Conservation (phyloP, 2,888 invertebrate genomes). For the Acleris literana region DNA sequence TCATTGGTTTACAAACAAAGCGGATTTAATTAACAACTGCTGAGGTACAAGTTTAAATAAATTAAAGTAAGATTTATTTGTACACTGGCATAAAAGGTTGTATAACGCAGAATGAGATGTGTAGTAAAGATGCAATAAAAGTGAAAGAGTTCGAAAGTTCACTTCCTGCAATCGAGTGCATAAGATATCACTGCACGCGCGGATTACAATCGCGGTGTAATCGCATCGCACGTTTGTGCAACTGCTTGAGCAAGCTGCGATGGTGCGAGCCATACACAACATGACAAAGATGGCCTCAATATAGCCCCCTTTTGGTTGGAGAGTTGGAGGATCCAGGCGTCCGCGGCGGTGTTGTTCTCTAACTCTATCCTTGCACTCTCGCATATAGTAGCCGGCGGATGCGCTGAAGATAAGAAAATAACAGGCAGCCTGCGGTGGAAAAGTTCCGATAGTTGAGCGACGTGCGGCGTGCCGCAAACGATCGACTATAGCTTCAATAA, state of each 20-base stretch:
- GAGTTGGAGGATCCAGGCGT: slow-evolving; percentile 1
- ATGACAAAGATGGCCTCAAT: slow-evolving; percentile 15
- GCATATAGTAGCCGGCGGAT: no score
- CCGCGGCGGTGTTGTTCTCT: no score
- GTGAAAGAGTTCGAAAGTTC: slow-evolving; percentile 71
- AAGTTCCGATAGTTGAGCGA: slow-evolving; percentile 29
- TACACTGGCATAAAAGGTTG: not conserved
- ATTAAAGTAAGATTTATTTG: slow-evolving; percentile 5
- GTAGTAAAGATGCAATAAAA: slow-evolving; percentile 47
- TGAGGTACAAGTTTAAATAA: slow-evolving; percentile 9
- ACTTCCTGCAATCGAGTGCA: slow-evolving; percentile 63
- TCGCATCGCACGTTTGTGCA: slow-evolving; percentile 72
- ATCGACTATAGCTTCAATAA: slow-evolving; percentile 49
- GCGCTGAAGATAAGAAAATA: no score
- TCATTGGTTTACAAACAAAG: slow-evolving; percentile 32
- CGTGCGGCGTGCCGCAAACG: slow-evolving; percentile 28
- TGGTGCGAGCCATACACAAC: slow-evolving; percentile 66
- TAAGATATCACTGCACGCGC: slow-evolving; percentile 71
- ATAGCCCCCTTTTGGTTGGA: slow-evolving; percentile 1
- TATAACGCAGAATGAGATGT: slow-evolving; percentile 40
- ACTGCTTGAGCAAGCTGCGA: slow-evolving; percentile 76
- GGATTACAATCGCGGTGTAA: slow-evolving; percentile 71
- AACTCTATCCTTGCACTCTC: no score
- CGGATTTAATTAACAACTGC: slow-evolving; percentile 23
- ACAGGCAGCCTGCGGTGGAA: slow-evolving; percentile 9